Conservation (phyloP, 2,113 vertebrate genomes). For the Gnathonemus echidnorhynchus region DNA sequence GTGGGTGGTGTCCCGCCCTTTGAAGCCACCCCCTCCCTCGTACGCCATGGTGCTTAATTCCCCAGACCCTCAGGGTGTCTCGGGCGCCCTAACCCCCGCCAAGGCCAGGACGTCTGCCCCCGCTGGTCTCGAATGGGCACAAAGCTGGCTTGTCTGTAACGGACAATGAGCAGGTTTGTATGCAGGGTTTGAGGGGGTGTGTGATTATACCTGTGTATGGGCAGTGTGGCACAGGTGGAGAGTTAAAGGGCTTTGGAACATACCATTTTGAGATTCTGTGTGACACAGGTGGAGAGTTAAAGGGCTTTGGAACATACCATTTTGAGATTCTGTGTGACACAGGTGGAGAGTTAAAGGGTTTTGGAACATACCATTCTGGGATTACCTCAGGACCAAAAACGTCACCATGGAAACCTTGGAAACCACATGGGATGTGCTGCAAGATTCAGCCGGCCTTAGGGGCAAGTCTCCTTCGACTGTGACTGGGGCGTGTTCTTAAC, state of each 20-base stretch:
- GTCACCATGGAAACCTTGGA: neutral
- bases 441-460: neutral
- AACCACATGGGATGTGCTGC: neutral
- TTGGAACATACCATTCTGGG: neutral
- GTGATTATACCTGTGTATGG: neutral
- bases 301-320: neutral
- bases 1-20: neutral
- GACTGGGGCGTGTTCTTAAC: neutral
- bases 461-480: neutral
- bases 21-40: neutral
- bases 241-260: neutral
- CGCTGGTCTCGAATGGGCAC: neutral
- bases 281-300: neutral
- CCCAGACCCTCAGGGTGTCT: neutral
- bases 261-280: neutral
- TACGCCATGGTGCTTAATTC: neutral
- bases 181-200: neutral
- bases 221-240: neutral
- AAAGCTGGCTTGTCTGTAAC: neutral
- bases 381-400: neutral
- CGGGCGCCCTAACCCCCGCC: conserved; percentile 6
- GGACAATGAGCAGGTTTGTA: neutral
- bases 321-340: neutral
- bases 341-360: neutral
- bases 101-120: neutral